Evolutionary conservation across 2,113 vertebrate genomes (phyloP), one percentile per base, ranked within the genome.

Genomic region (Ceratotherium simum): DNA sequence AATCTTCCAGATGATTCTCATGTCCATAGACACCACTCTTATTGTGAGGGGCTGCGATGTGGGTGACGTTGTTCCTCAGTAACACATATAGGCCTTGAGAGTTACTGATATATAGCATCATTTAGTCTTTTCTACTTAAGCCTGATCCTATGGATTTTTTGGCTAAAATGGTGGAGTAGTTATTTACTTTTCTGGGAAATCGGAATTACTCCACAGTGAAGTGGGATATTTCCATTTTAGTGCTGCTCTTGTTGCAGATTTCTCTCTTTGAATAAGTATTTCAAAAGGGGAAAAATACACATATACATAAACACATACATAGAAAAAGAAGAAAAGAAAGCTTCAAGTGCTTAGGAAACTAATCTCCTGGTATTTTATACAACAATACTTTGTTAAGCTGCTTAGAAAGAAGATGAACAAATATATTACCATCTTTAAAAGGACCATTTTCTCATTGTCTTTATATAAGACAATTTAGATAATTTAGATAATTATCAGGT

Each of bases 351-450:
- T 96, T 42, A 85, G 51, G 46, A 72, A 70, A 90, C 64, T 54
- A 69, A 23, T n/a, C 62, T 11, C 27, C 81, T 89, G 65, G 27
- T 81, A 67, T 72, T 93, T 89, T 39, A 62, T 84, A 18, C 2
- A 69, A 25, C 13, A 76, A 6, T 51, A 72, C 3, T 72, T 84
- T 73, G 46, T 56, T 75, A 91, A 73, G 18, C 84, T 89, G 5
- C 36, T 78, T 83, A 73, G 42, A 93, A 94, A 91, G 54, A 90
- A 92, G 54, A 95, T 75, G 75, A 95, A 82, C 12, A 70, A 42
- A 58, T 31, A 16, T n/a, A 62, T 51, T 78, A 17, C 4, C 31
- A 51, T 69, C 11, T 20, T 91, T 64, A 51, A 95, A 89, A 90
- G 56, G 7, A 79, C 23, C 25, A 31, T 92, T 87, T 70, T 69